A percentile compares a stretch with the other conserved stretches of the same genome.
phyloP scores from a whole-genome alignment of 1,140 invertebrate genomes.

The Papilio xuthus region DNA sequence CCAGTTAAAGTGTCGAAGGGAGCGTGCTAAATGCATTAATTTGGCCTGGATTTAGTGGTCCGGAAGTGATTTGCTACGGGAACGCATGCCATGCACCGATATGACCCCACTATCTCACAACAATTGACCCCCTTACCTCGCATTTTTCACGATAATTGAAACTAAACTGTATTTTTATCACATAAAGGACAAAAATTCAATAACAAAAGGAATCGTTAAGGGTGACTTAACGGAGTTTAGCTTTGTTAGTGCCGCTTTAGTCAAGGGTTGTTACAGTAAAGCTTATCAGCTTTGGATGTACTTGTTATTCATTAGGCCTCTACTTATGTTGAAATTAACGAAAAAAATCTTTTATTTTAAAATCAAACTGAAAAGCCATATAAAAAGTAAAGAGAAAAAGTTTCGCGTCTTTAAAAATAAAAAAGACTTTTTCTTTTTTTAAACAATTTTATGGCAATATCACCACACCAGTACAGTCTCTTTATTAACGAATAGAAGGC shows the following conservation, averaged over 20 bases:
- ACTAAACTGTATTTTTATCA: conserved; percentile 54
- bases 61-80: conserved; percentile 81
- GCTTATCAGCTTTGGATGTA: conserved; percentile 56
- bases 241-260: conserved; percentile 58
- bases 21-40: conserved; percentile 81
- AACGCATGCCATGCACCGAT: conserved; percentile 68
- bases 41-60: conserved; percentile 79
- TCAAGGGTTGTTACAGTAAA: conserved; percentile 61
- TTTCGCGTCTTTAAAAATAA: too few species aligned
- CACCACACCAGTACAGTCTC: too few species aligned
- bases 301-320: conserved; percentile 42
- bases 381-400: too few species aligned
- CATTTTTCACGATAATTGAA: conserved; percentile 56
- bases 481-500: too few species aligned
- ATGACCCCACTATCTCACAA: conserved; percentile 64
- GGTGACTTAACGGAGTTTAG: conserved; percentile 59
- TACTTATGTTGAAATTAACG: conserved; percentile 4
- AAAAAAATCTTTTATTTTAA: background rate
- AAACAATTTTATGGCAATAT: too few species aligned
- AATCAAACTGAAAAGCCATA: background rate
- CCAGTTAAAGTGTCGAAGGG: conserved; percentile 61
- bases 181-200: conserved; percentile 52
- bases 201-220: conserved; percentile 43
- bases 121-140: conserved; percentile 64
- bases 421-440: too few species aligned